phyloP scores from a whole-genome alignment of 2,797 vertebrate genomes.

The Chiroxiphia lanceolata region DNA sequence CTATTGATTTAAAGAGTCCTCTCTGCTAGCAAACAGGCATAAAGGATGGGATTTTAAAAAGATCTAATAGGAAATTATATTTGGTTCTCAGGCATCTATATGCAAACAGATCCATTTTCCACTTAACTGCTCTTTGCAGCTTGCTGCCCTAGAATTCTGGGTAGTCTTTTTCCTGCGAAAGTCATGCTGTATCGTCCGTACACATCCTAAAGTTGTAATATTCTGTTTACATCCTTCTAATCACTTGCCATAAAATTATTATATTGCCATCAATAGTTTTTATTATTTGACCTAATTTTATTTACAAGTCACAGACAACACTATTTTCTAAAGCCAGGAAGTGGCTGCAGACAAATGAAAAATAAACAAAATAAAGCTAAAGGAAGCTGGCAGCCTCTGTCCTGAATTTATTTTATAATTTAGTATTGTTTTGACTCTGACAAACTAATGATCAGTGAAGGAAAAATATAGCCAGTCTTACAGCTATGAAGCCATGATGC shows the following conservation, averaged over 20 bases:
- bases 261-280: slow-evolving; percentile 24
- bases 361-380: slow-evolving; percentile 49
- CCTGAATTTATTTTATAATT: slow-evolving; percentile 13
- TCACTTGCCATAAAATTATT: slow-evolving; percentile 18
- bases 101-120: slow-evolving; percentile 6
- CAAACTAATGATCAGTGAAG: background rate
- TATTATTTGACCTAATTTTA: slow-evolving; percentile 34
- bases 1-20: slow-evolving; percentile 33
- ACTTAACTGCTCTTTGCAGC: slow-evolving; percentile 23
- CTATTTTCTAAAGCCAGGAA: slow-evolving; percentile 38
- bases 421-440: slow-evolving; percentile 13
- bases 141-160: slow-evolving; percentile 15
- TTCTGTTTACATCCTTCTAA: slow-evolving; percentile 8
- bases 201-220: background rate
- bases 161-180: background rate
- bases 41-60: slow-evolving; percentile 9
- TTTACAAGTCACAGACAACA: slow-evolving; percentile 17
- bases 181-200: background rate
- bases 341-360: slow-evolving; percentile 24
- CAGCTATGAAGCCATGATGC: background rate
- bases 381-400: background rate
- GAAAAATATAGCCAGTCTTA: background rate
- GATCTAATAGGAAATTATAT: slow-evolving; percentile 45
- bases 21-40: slow-evolving; percentile 4
- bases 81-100: background rate